Evolutionary conservation across 2,113 vertebrate species (phyloP).

Genomic region (Silurus meridionalis): DNA sequence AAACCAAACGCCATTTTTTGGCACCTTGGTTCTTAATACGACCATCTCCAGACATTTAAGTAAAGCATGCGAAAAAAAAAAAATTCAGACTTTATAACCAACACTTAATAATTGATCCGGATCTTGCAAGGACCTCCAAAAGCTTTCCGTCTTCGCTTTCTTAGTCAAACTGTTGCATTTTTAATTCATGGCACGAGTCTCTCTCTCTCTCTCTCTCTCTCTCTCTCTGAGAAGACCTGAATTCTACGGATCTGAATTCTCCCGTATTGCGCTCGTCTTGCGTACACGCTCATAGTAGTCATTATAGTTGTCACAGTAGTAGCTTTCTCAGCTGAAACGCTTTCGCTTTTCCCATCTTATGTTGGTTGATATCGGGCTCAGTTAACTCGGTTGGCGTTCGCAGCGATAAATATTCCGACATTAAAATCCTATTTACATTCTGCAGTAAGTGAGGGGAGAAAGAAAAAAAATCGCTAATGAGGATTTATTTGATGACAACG

Average conservation of each 20-base stretch:
- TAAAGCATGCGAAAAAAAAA: not conserved
- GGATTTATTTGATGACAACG: slow-evolving; percentile 56
- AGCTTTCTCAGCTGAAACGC: not conserved
- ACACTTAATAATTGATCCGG: slow-evolving; percentile 59
- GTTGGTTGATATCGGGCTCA: slow-evolving; percentile 12
- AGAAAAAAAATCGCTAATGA: slow-evolving; percentile 49
- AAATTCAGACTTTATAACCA: slow-evolving; percentile 49
- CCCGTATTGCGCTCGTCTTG: too few species aligned
- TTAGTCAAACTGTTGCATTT: slow-evolving; percentile 70
- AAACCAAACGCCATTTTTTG: too few species aligned
- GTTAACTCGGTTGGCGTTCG: slow-evolving; percentile 26
- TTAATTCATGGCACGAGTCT: slow-evolving; percentile 61
- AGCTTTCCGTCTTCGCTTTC: slow-evolving; percentile 65
- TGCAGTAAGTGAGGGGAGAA: slow-evolving; percentile 50
- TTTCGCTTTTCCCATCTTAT: not conserved
- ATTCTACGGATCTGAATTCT: too few species aligned
- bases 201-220: too few species aligned
- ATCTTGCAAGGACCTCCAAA: slow-evolving; percentile 67
- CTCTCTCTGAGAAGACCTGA: too few species aligned
- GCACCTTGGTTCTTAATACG: not conserved
- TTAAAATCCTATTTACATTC: slow-evolving; percentile 57
- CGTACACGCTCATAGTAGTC: too few species aligned
- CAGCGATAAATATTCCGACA: slow-evolving; percentile 45
- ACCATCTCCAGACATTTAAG: not conserved
- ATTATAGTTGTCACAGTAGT: too few species aligned